Base-by-base conservation (phyloP, 2,888 invertebrate genomes). In the Eupsilia transversa region DNA sequence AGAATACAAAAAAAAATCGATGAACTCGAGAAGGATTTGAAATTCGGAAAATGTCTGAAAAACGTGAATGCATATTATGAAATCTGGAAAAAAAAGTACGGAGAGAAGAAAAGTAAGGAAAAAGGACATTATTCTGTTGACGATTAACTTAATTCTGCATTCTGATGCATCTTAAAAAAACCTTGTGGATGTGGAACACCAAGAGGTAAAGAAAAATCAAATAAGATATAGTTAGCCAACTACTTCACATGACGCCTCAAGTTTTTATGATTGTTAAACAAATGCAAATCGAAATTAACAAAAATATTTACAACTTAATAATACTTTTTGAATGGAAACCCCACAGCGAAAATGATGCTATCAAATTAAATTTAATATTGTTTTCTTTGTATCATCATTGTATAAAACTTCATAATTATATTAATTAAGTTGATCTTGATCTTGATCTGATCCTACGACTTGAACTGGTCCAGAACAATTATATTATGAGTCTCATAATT, bases 271-370 rank as follows among this genome's bases (percentile, higher is more conserved):
- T 60, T 63, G 23, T 77, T 27, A 41, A 69, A 71, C 10, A 59
- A 59, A 68, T 20, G 4, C n/a, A 30, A 52, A 79, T 77, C 41
- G n/a, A 54, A 33, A 60, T 77, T 1, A 49, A 49, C 72, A 76
- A 60, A 41, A 65, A 69, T 67, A 75, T 72, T 74, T 63, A 79
- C n/a, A 73, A 82, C 66, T 68, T 61, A 75, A 72, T 80, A 83
- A 77, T 68, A 80, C 41, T 65, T 81, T 77, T 60, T 41, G 33
- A 78, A 80, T 64, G 77, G 85, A 75, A 79, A 78, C 86, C 85
- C 85, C 84, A 86, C 57, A 20, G 71, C 7, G 71, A 60, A 27
- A 69, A 66, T 61, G 52, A 69, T 70, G 38, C 30, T 41, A 59
- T 63, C 33, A 63, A 49, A 66, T 75, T 79, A 69, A 60, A 72